Percentiles rank a stretch among this genome's conserved stretches.
phyloP scores from a whole-genome alignment of 2,113 vertebrate species.

The Mus pahari region DNA sequence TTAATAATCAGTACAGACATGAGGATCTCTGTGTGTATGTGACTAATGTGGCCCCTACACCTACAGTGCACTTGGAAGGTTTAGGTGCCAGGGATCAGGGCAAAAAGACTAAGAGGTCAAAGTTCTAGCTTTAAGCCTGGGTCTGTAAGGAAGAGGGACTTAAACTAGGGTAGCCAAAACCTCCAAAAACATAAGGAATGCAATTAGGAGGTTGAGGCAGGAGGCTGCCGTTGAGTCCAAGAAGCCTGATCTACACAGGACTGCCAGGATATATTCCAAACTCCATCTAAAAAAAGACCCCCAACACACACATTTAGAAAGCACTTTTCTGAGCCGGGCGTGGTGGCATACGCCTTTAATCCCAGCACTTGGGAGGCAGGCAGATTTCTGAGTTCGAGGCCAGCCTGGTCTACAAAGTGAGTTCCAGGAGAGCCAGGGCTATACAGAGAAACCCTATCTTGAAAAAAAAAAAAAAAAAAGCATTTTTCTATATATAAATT shows the following conservation, averaged over 20 bases:
- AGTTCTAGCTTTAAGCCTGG: not conserved
- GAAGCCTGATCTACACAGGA: not conserved
- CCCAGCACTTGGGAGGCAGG: too few relatives aligned
- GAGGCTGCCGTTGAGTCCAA: not conserved
- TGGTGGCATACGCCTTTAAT: too few relatives aligned
- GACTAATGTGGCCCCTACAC: not conserved
- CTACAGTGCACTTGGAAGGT: not conserved
- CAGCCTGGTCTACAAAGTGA: too few relatives aligned
- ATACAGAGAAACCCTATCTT: too few relatives aligned
- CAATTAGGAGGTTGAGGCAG: not conserved
- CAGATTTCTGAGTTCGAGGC: too few relatives aligned
- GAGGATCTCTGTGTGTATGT: not conserved
- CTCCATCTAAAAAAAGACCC: not conserved
- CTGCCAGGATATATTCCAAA: not conserved
- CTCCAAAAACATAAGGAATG: not conserved
- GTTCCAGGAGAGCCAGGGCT: too few relatives aligned
- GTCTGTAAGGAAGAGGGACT: not conserved
- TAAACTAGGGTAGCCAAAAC: not conserved
- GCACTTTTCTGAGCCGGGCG: too few relatives aligned
- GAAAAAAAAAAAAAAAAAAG: too few relatives aligned
- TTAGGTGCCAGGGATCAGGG: not conserved
- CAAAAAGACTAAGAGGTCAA: not conserved
- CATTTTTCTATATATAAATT: not conserved
- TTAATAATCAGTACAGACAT: not conserved
- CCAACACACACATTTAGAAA: not conserved